Percentiles rank a stretch among this genome's conserved stretches.
Evolutionary conservation across 2,888 invertebrate species (phyloP).

Genomic region (Stegophylla sp.): DNA sequence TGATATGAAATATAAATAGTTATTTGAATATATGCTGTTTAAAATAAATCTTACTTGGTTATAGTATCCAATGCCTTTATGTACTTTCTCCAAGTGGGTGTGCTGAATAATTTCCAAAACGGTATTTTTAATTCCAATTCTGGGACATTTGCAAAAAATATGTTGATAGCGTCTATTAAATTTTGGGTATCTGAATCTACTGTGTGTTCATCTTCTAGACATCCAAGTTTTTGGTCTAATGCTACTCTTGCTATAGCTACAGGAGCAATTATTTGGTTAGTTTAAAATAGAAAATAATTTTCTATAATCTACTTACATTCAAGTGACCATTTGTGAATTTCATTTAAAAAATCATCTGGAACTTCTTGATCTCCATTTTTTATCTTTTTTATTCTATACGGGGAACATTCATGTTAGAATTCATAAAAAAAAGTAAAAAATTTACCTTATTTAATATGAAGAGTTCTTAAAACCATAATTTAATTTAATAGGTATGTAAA

Average conservation of each 20-base stretch:
- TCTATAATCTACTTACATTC: slow-evolving; percentile 76
- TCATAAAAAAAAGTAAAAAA: neutral
- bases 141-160: slow-evolving; percentile 80
- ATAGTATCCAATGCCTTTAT: slow-evolving; percentile 77
- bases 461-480: no score
- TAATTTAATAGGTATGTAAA: no score
- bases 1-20: no score
- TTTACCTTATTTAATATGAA: no score
- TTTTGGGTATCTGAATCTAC: slow-evolving; percentile 77
- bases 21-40: neutral
- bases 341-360: slow-evolving; percentile 82
- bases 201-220: slow-evolving; percentile 73
- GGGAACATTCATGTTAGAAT: slow-evolving; percentile 26
- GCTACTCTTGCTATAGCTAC: slow-evolving; percentile 86
- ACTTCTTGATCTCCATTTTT: slow-evolving; percentile 74
- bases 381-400: slow-evolving; percentile 68
- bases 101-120: slow-evolving; percentile 82
- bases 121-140: slow-evolving; percentile 83
- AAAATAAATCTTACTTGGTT: slow-evolving; percentile 68
- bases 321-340: slow-evolving; percentile 89
- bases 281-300: neutral
- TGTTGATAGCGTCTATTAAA: slow-evolving; percentile 85
- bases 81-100: slow-evolving; percentile 81
- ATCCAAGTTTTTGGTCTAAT: slow-evolving; percentile 83
- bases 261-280: slow-evolving; percentile 63